These are phyloP conservation scores for Gallinago media DNA, from an alignment of 2,113 vertebrate species.

Conservation along the genomic window DNA sequence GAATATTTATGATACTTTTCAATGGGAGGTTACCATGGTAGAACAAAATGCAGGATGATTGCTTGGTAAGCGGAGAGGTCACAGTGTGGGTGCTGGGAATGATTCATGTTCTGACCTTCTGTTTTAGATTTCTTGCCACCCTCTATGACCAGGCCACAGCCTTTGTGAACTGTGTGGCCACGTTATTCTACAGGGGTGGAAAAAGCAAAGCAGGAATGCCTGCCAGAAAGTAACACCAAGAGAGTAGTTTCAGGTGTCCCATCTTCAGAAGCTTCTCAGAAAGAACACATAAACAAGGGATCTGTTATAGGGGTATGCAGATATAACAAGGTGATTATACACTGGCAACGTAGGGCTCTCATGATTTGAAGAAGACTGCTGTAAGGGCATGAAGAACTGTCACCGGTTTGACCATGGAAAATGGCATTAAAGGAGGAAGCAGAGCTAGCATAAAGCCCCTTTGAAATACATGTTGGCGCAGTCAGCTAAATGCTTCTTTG, in stretches of 20 bases:
- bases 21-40: neutral
- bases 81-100: neutral
- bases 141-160: neutral
- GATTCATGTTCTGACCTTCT: neutral
- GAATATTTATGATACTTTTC: neutral
- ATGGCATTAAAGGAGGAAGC: neutral
- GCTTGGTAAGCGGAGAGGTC: neutral
- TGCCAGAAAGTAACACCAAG: neutral
- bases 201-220: neutral
- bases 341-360: neutral
- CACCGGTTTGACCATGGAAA: neutral
- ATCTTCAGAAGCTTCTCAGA: neutral
- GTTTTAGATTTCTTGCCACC: neutral
- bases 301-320: neutral
- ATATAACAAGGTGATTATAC: too few relatives aligned
- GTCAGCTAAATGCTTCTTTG: neutral
- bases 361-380: neutral
- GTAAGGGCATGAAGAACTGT: neutral
- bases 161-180: neutral
- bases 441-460: neutral
- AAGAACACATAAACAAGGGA: neutral
- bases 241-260: neutral
- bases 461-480: neutral
- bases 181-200: neutral
- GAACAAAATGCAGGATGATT: neutral